These are phyloP conservation scores for Drosophila quadrilineata DNA, from an alignment of 1,140 invertebrate species.

Conservation along the genomic window DNA sequence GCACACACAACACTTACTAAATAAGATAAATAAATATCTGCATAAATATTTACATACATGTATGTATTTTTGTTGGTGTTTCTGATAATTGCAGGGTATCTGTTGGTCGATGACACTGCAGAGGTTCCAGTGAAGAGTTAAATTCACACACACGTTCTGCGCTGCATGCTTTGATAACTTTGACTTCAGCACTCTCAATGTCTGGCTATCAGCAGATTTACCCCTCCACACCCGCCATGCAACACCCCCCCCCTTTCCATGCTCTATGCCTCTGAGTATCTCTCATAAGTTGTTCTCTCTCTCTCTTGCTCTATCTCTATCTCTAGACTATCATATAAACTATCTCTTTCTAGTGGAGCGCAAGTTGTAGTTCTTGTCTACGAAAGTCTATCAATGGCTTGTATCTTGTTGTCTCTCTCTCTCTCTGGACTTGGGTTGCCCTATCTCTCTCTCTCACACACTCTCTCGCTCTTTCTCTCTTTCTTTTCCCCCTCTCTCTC, in stretches of 20 bases:
- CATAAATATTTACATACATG: too few species aligned
- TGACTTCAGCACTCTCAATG: conserved; percentile 4
- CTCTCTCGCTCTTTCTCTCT: background rate
- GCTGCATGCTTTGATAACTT: conserved; percentile 21
- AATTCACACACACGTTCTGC: conserved; percentile 18
- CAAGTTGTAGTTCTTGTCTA: conserved; percentile 5
- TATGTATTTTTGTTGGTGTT: too few species aligned
- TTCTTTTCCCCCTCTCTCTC: conserved; percentile 4
- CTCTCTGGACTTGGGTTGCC: too few species aligned
- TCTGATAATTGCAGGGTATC: too few species aligned
- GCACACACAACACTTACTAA: too few species aligned
- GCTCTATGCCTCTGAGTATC: background rate
- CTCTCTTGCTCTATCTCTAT: background rate
- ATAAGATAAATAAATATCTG: too few species aligned
- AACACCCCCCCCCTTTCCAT: background rate
- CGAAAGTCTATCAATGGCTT: conserved; percentile 38
- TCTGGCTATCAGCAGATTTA: conserved; percentile 17
- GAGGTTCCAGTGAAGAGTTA: too few species aligned
- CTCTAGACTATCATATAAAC: background rate
- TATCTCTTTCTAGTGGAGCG: conserved; percentile 19
- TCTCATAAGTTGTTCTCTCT: background rate
- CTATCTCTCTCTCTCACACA: background rate
- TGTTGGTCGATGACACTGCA: too few species aligned
- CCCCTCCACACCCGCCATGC: background rate
- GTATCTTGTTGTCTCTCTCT: conserved; percentile 23